Conservation (phyloP, 2,113 vertebrate genomes). For the Larimichthys crocea region DNA sequence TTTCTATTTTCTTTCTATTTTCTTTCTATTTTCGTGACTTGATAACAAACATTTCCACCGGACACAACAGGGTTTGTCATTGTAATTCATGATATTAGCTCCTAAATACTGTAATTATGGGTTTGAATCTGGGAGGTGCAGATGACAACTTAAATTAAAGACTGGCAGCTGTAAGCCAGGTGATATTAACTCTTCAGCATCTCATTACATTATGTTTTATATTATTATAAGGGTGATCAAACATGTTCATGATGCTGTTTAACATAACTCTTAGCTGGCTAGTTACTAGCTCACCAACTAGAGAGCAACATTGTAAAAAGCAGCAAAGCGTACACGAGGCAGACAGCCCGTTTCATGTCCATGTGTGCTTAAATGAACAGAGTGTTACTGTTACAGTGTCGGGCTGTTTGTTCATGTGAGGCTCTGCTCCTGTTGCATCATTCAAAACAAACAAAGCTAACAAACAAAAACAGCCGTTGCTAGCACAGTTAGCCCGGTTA, state of each 20-base stretch:
- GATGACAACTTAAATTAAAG: background rate
- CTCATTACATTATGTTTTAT: too few species aligned
- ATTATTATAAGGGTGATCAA: too few species aligned
- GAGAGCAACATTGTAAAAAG: background rate
- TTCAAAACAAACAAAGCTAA: conserved; percentile 26
- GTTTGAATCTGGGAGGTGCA: background rate
- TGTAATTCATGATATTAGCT: background rate
- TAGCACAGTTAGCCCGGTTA: conserved; percentile 60
- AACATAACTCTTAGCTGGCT: background rate
- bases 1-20: too few species aligned
- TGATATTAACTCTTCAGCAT: background rate
- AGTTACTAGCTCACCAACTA: background rate
- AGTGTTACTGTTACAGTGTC: too few species aligned
- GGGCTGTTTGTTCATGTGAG: background rate
- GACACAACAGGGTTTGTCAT: background rate
- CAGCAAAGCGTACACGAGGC: background rate
- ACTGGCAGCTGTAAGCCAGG: background rate
- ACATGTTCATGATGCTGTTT: too few species aligned
- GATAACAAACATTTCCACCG: background rate
- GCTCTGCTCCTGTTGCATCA: background rate
- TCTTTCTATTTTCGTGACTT: background rate
- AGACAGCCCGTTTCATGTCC: too few species aligned
- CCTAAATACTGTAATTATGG: background rate
- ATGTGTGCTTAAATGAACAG: background rate
- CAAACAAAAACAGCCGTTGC: conserved; percentile 29